Conservation (phyloP, 2,113 vertebrate genomes). For the Cairina moschata region DNA sequence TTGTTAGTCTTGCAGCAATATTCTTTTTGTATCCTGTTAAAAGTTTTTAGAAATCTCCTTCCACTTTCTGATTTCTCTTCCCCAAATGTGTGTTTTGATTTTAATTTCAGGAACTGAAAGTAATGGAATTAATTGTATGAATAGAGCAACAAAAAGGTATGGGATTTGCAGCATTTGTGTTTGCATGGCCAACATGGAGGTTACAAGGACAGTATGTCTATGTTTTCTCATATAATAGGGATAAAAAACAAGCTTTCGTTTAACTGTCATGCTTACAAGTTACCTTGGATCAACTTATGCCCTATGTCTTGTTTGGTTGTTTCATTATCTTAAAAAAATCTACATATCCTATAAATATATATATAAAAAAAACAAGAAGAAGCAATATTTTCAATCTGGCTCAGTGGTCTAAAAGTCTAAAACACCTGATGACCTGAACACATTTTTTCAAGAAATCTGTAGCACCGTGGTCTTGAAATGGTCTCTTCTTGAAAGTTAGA, state of each 20-base stretch:
- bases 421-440: not conserved
- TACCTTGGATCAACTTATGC: not conserved
- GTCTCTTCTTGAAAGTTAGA: not conserved
- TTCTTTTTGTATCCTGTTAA: not conserved
- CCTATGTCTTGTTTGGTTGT: accelerated
- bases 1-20: not conserved
- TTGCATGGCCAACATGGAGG: not conserved
- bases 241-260: not conserved
- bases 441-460: not conserved
- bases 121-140: not conserved
- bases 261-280: not conserved
- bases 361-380: not conserved
- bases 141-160: not conserved
- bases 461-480: not conserved
- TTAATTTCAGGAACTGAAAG: not conserved
- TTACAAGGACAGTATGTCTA: not conserved
- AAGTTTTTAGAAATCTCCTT: not conserved
- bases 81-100: not conserved
- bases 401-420: not conserved
- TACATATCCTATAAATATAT: not conserved
- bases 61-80: not conserved
- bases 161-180: not conserved
- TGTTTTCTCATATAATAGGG: not conserved
- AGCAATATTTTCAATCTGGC: not conserved
- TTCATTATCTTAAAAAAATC: not conserved